Percentiles rank a stretch among this genome's conserved stretches.
Evolutionary conservation across 2,797 vertebrate species (phyloP).

Genomic region (Sebastes cheni): DNA sequence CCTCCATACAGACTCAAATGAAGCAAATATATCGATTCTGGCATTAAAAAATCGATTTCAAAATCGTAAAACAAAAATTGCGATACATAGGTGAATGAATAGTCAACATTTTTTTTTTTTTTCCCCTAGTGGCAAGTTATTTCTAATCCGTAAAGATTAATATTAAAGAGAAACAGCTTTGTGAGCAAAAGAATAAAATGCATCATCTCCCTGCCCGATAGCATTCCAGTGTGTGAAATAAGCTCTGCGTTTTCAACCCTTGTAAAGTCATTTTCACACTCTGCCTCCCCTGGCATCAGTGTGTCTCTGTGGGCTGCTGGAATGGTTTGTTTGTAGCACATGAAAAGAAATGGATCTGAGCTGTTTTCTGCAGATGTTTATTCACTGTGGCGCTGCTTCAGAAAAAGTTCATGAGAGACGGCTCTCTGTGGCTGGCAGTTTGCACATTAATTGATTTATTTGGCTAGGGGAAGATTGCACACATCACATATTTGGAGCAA

Average conservation of each 20-base stretch:
- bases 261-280: constrained; percentile 68
- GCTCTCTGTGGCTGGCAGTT: constrained; percentile 53
- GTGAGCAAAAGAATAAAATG: constrained; percentile 9
- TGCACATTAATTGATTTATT: constrained; percentile 73
- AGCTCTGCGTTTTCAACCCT: constrained; percentile 43
- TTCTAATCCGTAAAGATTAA: neutral
- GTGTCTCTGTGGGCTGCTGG: constrained; percentile 59
- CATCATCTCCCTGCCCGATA: constrained; percentile 7
- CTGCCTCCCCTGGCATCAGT: constrained; percentile 55
- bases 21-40: no score
- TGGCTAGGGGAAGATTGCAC: constrained; percentile 59
- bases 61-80: no score
- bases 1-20: no score
- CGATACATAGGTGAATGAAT: no score
- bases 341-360: constrained; percentile 66
- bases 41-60: no score
- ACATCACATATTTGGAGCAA: constrained; percentile 68
- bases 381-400: constrained; percentile 60
- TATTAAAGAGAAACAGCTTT: constrained; percentile 8
- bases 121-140: neutral
- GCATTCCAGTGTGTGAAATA: constrained; percentile 52
- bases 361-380: constrained; percentile 71
- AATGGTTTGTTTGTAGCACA: constrained; percentile 70
- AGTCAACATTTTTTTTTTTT: constrained; percentile 2
- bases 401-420: constrained; percentile 39